A percentile compares a stretch with the other conserved stretches of the same genome.
These are phyloP conservation scores for Biston stratarius DNA, from an alignment of 2,888 invertebrate species.

Conservation along the genomic window DNA sequence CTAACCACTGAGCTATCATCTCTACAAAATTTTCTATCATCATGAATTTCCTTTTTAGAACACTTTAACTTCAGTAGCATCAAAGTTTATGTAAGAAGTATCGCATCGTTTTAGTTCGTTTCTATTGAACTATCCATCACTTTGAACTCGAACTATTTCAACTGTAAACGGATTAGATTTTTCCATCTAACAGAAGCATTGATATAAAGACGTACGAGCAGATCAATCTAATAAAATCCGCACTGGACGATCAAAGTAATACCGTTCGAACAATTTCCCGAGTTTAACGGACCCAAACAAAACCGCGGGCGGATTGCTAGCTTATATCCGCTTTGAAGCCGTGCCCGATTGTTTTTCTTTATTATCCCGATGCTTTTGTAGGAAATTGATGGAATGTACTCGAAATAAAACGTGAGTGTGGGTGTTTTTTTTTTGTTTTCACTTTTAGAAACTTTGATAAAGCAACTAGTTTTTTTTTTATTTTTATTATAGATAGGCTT, in stretches of 20 bases:
- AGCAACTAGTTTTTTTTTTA: too few species aligned
- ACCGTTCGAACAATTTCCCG: constrained; percentile 46
- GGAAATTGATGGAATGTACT: constrained; percentile 40
- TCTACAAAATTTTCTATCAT: too few species aligned
- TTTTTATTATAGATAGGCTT: too few species aligned
- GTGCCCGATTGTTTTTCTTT: constrained; percentile 39
- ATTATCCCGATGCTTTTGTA: constrained; percentile 43
- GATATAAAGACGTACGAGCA: constrained; percentile 25
- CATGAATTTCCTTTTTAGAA: neutral
- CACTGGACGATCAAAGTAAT: constrained; percentile 43
- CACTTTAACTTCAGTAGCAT: neutral
- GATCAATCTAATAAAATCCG: constrained; percentile 38
- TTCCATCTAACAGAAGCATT: constrained; percentile 4
- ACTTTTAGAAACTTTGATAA: constrained; percentile 18
- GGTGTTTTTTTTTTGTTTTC: constrained; percentile 18
- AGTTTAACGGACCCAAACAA: constrained; percentile 41
- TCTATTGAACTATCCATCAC: neutral
- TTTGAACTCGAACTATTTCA: constrained; percentile 2
- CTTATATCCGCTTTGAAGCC: constrained; percentile 41
- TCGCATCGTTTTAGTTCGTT: neutral
- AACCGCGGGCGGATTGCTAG: constrained; percentile 39
- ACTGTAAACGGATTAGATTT: constrained; percentile 15
- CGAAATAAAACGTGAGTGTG: constrained; percentile 26
- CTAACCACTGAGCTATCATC: too few species aligned
- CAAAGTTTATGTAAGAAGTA: neutral